A percentile compares a stretch with the other conserved stretches of the same genome.
Conservation (phyloP, 2,113 vertebrate genomes). For the Ciconia boyciana region DNA sequence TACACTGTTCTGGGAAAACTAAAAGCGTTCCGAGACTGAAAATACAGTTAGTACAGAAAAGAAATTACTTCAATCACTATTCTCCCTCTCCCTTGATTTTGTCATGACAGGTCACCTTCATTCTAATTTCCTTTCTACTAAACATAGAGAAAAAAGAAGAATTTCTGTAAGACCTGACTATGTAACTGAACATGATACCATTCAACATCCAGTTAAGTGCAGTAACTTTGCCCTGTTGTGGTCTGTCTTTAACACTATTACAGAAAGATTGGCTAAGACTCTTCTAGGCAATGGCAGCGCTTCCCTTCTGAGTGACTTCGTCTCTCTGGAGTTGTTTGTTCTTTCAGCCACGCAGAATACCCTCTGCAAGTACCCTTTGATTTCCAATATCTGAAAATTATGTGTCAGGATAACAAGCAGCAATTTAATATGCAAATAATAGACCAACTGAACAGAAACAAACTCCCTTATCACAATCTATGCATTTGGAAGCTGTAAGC, state of each 20-base stretch:
- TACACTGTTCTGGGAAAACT: background rate
- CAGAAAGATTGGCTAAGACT: background rate
- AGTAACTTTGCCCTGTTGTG: background rate
- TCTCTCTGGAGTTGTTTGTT: background rate
- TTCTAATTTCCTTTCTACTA: background rate
- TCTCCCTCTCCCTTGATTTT: background rate
- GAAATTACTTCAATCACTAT: background rate
- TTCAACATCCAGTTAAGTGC: background rate
- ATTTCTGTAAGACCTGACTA: background rate
- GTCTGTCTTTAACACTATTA: background rate
- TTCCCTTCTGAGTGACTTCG: background rate
- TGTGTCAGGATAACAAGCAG: background rate
- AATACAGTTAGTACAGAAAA: background rate
- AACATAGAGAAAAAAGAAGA: background rate
- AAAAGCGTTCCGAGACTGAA: background rate
- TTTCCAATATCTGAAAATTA: background rate
- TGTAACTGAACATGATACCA: background rate
- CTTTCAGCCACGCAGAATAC: background rate
- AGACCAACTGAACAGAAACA: background rate
- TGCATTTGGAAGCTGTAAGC: background rate
- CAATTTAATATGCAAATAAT: slow-evolving; percentile 19
- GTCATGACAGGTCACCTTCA: background rate
- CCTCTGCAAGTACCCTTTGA: background rate
- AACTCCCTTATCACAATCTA: slow-evolving; percentile 13
- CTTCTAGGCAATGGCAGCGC: background rate